Evolutionary conservation across 1,140 invertebrate genomes (phyloP), one percentile per base, ranked within the genome.

Genomic region (Venturia canescens): DNA sequence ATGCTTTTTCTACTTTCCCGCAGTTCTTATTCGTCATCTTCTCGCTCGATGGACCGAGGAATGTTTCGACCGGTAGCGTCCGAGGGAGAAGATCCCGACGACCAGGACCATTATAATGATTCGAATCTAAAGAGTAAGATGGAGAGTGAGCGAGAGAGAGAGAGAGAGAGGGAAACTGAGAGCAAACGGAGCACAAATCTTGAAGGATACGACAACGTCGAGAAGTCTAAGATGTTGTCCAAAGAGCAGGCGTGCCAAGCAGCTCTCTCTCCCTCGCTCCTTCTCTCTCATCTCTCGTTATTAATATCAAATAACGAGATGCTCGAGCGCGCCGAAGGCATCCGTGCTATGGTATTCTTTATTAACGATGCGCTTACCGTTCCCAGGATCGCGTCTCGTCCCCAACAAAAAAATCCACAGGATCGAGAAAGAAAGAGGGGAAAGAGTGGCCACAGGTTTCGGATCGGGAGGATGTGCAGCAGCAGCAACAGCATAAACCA

Each of bases 301-400:
- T 90, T 90, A 90, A 90, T 90, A 90, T 89, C 87, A 85, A 90
- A 89, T 90, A 90, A 89, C 89, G 86, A 90, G 88, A 86, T 87
- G 87, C 87, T 84, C 83, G 76, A 84, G 83, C 84, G 83, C 86
- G 83, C 81, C 84, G 83, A 87, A 86, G 84, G 86, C 82, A 89
- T 86, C 82, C 87, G 83, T 85, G 85, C 86, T 86, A 82, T 78
- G 81, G 84, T 88, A 88, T 89, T 89, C 87, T 89, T 90, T 89
- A 90, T 90, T 89, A 90, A 90, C 86, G 89, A 90, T 86, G 83
- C 75, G 75, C 86, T 86, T 84, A 85, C 84, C 81, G 84, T 88
- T 85, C 85, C 82, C 78, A 72, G 79, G 82, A 83, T 85, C 82
- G 84, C 82, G 79, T 83, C 74, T 57, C 74, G 74, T 77, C 57